Conservation (phyloP, 1,140 invertebrate species). For the Diuraphis noxia region DNA sequence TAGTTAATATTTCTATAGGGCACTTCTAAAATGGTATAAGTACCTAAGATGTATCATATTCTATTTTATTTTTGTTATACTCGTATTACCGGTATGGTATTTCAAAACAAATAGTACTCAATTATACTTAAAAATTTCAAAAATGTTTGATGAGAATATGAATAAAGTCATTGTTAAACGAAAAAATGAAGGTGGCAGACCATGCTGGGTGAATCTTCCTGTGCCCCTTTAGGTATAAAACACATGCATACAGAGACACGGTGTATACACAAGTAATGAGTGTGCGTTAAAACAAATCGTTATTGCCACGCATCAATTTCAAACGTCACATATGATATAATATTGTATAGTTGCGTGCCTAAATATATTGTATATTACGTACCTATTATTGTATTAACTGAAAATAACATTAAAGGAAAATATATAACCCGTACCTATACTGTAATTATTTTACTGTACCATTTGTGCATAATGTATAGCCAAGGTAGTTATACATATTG, state of each 20-base stretch:
- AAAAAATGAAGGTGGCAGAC: background rate
- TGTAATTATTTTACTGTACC: background rate
- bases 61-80: no score
- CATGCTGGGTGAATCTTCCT: no score
- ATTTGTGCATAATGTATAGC: background rate
- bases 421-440: background rate
- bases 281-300: background rate
- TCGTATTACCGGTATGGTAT: no score
- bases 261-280: no score
- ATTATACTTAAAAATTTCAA: no score
- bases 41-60: no score
- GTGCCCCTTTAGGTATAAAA: no score
- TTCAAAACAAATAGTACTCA: no score
- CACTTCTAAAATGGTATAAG: background rate
- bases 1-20: background rate
- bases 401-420: background rate
- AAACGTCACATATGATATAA: background rate
- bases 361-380: background rate
- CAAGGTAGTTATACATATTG: background rate
- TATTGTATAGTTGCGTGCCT: background rate
- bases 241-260: background rate
- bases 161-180: background rate
- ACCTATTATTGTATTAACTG: background rate
- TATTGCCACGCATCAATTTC: background rate
- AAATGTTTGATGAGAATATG: no score